Evolutionary conservation across 2,888 invertebrate species (phyloP).

Genomic region (Carcina quercana): DNA sequence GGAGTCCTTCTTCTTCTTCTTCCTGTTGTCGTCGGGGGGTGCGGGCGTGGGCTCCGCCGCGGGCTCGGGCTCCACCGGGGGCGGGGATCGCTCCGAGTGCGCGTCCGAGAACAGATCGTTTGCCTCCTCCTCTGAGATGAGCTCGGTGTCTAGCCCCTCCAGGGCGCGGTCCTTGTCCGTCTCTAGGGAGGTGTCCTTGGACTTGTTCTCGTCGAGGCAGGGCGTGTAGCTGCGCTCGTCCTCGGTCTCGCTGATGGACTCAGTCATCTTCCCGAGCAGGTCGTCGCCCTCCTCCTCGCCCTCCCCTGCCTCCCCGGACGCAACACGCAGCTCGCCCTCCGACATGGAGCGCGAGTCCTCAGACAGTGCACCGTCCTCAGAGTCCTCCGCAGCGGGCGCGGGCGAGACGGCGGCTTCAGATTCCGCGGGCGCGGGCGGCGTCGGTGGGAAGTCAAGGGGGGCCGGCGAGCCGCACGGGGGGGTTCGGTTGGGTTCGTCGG

Average conservation of each 20-base stretch:
- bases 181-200: slow-evolving; percentile 50
- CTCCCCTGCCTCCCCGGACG: not conserved
- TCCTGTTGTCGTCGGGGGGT: slow-evolving; percentile 75
- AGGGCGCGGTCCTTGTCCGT: slow-evolving; percentile 55
- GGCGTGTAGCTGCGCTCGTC: slow-evolving; percentile 83
- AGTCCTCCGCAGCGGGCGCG: slow-evolving; percentile 4
- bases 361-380: slow-evolving; percentile 2
- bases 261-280: slow-evolving; percentile 77
- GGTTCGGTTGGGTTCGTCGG: not conserved
- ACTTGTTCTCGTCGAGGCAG: slow-evolving; percentile 79
- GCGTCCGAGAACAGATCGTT: slow-evolving; percentile 77
- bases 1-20: slow-evolving; percentile 22
- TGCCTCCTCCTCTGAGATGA: slow-evolving; percentile 83
- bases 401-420: not conserved
- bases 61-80: slow-evolving; percentile 42
- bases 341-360: not conserved
- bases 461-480: no score
- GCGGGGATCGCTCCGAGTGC: slow-evolving; percentile 50
- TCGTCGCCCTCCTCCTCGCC: slow-evolving; percentile 20
- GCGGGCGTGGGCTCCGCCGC: slow-evolving; percentile 34
- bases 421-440: not conserved
- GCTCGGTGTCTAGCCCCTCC: slow-evolving; percentile 80
- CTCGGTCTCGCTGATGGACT: slow-evolving; percentile 77
- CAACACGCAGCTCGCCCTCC: not conserved
- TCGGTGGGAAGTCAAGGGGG: not conserved